Base-by-base conservation (phyloP, 2,888 invertebrate genomes). In the Cheilosia pagana region DNA sequence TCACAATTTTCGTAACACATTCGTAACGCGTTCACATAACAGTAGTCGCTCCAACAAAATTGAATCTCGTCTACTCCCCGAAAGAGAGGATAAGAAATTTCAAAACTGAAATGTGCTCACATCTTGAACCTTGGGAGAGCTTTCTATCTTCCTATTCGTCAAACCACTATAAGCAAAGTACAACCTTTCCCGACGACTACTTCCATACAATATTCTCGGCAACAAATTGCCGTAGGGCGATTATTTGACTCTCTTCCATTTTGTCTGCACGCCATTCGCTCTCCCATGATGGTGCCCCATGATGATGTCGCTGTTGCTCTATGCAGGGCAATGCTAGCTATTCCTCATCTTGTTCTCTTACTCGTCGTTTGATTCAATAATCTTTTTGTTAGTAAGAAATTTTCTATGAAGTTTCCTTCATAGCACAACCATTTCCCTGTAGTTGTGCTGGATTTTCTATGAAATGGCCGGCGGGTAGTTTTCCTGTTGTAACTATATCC, bases 351-450 rank as follows among this genome's bases (percentile, higher is more conserved):
- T 53, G 52, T 70, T 70, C 75, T 82, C 77, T 65, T 65, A 63
- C 75, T 75, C 75, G 39, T 65, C 65, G 48, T 57, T 71, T 76
- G 85, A 81, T 75, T 85, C 81, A 81, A 86, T 81, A 86, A 81
- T 86, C 86, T 86, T 86, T 86, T 77, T 81, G 76, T 76, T 72
- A 72, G 81, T 81, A 81, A 86, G 86, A 81, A 72, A 81, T 57
- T 86, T 86, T 76, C 76, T 81, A 86, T 86, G 81, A 81, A 86
- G 86, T 86, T 86, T 86, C 77, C 81, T 81, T 72, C 81, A 76
- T 71, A 85, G 75, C 79, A 71, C 82, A 86, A 77, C 67, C 81
- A 68, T 86, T 76, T 68, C n/a, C 70, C 53, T 75, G 60, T 86
- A 59, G 81, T 72, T 76, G 86, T 45, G 76, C 68, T 71, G 75